phyloP scores from a whole-genome alignment of 2,888 invertebrate species.

The Drosophila affinis region DNA sequence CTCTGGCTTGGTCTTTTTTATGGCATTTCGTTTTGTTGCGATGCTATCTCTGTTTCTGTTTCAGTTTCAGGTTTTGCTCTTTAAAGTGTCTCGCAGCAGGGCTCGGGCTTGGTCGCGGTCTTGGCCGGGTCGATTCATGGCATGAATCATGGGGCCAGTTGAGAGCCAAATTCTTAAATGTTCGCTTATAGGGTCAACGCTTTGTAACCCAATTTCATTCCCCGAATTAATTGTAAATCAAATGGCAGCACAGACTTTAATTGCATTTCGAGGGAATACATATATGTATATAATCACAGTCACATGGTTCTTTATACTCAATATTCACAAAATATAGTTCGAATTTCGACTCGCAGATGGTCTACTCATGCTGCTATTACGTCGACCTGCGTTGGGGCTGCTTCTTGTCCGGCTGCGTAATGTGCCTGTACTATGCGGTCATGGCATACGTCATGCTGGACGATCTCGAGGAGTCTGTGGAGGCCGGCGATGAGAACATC shows the following conservation, averaged over 20 bases:
- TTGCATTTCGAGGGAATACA: too few relatives aligned
- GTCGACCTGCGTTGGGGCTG: constrained; percentile 11
- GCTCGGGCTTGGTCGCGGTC: background rate
- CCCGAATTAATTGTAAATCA: constrained; percentile 11
- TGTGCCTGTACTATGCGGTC: background rate
- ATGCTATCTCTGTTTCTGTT: constrained; percentile 49
- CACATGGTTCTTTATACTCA: background rate
- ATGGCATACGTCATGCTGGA: background rate
- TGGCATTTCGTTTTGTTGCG: constrained; percentile 64
- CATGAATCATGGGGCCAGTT: constrained; percentile 65
- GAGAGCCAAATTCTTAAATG: constrained; percentile 42
- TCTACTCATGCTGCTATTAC: constrained; percentile 6
- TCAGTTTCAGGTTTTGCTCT: constrained; percentile 45
- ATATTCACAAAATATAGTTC: background rate
- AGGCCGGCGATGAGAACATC: too few relatives aligned
- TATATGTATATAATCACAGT: background rate
- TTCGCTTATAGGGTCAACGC: constrained; percentile 30
- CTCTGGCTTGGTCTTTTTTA: constrained; percentile 51
- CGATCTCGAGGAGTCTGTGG: background rate
- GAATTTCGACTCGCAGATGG: background rate
- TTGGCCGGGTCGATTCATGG: constrained; percentile 45
- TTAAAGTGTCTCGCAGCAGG: constrained; percentile 47
- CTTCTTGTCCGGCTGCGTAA: background rate
- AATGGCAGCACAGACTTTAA: background rate
- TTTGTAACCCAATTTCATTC: constrained; percentile 41